Percentiles rank a stretch among this genome's conserved stretches.
Conservation (phyloP, 1,140 invertebrate species). For the Drosophila mauritiana region DNA sequence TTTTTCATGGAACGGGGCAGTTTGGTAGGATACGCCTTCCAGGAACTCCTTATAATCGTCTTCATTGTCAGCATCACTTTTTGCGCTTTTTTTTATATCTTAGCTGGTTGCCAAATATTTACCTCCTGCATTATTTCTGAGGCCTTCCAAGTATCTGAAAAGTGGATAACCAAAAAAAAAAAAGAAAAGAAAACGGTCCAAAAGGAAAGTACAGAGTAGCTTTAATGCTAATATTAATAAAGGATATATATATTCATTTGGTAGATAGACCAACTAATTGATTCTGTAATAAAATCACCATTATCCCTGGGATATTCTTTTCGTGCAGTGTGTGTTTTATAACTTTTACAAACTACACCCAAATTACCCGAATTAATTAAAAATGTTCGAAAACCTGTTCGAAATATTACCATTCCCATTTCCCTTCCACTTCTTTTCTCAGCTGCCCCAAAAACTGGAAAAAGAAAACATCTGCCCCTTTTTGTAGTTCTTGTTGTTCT, state of each 20-base stretch:
- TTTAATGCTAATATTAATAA: too few relatives aligned
- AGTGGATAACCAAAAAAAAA: conserved; percentile 4
- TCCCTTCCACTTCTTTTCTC: background rate
- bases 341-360: conserved; percentile 3
- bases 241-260: too few relatives aligned
- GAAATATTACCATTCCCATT: conserved; percentile 4
- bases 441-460: conserved; percentile 8
- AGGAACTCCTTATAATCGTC: conserved; percentile 43
- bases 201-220: too few relatives aligned
- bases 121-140: conserved; percentile 35
- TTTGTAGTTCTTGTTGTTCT: conserved; percentile 22
- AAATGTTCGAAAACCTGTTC: conserved; percentile 21
- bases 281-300: too few relatives aligned
- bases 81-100: conserved; percentile 11
- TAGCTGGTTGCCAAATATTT: conserved; percentile 47
- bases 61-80: conserved; percentile 13
- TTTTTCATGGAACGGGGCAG: background rate
- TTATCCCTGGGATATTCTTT: too few relatives aligned
- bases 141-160: conserved; percentile 13
- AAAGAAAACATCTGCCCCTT: conserved; percentile 47
- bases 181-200: too few relatives aligned
- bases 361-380: conserved; percentile 21
- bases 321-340: too few relatives aligned
- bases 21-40: conserved; percentile 47
- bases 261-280: too few relatives aligned